These are phyloP conservation scores for Neotoxoptera formosana DNA, from an alignment of 1,140 invertebrate genomes.

Conservation along the genomic window DNA sequence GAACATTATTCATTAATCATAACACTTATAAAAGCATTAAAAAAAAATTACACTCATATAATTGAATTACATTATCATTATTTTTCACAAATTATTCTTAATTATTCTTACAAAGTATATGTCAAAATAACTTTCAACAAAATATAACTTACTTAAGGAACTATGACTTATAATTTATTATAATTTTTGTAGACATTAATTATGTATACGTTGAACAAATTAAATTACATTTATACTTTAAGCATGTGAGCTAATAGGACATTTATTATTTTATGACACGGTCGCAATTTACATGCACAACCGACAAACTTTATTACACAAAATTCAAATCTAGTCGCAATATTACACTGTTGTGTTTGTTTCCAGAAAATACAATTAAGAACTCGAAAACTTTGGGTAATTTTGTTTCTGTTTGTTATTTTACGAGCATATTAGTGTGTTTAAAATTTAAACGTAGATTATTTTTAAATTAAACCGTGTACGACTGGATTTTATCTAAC, in stretches of 20 bases:
- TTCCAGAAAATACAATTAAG: conserved; percentile 37
- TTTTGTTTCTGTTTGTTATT: conserved; percentile 29
- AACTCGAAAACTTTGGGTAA: conserved; percentile 31
- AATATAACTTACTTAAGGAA: conserved; percentile 8
- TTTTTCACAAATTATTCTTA: conserved; percentile 1
- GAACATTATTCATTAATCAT: neutral
- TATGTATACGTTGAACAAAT: conserved; percentile 24
- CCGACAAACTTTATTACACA: conserved; percentile 28
- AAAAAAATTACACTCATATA: neutral
- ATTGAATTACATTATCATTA: conserved; percentile 21
- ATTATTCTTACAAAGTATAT: neutral
- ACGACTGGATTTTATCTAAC: neutral
- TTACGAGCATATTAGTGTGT: conserved; percentile 29
- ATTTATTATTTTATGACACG: conserved; percentile 32
- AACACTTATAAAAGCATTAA: neutral
- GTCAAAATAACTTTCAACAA: conserved; percentile 33
- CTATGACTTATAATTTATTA: conserved; percentile 37
- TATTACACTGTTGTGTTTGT: conserved; percentile 23
- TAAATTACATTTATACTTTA: conserved; percentile 39
- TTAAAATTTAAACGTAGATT: conserved; percentile 22
- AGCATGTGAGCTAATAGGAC: conserved; percentile 37
- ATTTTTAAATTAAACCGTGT: neutral
- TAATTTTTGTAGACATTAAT: conserved; percentile 41
- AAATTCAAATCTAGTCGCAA: conserved; percentile 28
- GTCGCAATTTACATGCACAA: conserved; percentile 23